Conservation (phyloP, 2,888 invertebrate species). For the Aphelenchoides bicaudatus region DNA sequence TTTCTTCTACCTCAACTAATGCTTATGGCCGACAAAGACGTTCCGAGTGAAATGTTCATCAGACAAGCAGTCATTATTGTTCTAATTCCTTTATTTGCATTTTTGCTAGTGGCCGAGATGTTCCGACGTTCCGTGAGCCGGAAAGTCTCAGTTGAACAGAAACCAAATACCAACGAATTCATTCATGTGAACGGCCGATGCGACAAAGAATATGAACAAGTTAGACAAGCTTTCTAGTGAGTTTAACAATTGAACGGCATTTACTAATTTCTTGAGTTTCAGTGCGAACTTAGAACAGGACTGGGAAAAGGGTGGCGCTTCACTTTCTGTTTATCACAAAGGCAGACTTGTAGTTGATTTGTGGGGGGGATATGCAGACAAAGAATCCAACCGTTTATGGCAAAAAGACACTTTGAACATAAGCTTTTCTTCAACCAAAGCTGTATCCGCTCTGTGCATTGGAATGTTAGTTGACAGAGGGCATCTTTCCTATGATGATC, state of each 20-base stretch:
- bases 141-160: no score
- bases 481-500: constrained; percentile 57
- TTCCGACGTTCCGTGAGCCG: no score
- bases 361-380: constrained; percentile 63
- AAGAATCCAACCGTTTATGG: constrained; percentile 41
- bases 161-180: neutral
- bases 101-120: no score
- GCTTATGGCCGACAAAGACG: no score
- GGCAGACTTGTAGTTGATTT: constrained; percentile 62
- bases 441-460: constrained; percentile 48
- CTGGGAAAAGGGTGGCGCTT: constrained; percentile 59
- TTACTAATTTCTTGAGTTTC: constrained; percentile 27
- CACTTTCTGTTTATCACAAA: constrained; percentile 61
- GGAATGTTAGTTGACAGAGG: constrained; percentile 61
- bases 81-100: no score
- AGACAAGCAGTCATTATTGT: no score
- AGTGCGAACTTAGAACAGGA: constrained; percentile 44
- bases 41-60: no score
- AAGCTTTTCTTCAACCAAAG: constrained; percentile 47
- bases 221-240: constrained; percentile 2
- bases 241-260: neutral
- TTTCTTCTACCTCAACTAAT: no score
- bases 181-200: neutral
- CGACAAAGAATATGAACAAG: neutral
- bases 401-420: constrained; percentile 45